Conservation (phyloP, 2,888 invertebrate species). For the Epinotia demarniana region DNA sequence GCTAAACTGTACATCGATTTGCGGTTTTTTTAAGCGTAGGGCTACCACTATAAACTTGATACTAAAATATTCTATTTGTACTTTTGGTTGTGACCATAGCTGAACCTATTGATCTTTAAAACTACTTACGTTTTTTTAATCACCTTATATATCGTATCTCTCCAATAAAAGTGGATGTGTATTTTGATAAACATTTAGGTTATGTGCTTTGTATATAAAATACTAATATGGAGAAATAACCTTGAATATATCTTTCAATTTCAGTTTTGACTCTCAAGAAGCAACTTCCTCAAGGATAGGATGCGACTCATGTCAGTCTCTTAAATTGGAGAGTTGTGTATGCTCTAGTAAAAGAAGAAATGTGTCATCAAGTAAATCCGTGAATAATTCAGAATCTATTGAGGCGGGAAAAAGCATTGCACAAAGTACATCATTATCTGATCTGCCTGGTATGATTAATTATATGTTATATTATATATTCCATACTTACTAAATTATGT, state of each 20-base stretch:
- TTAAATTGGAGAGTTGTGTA: constrained; percentile 58
- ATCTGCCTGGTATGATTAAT: constrained; percentile 70
- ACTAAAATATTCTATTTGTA: too few relatives aligned
- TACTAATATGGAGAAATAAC: neutral
- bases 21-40: too few relatives aligned
- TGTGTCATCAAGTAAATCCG: constrained; percentile 41
- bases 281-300: constrained; percentile 44
- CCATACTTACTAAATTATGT: neutral
- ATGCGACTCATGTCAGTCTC: constrained; percentile 64
- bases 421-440: constrained; percentile 73
- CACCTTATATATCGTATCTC: too few relatives aligned
- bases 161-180: too few relatives aligned
- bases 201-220: neutral
- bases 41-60: too few relatives aligned
- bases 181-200: too few relatives aligned
- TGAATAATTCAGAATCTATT: constrained; percentile 52
- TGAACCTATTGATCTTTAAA: too few relatives aligned
- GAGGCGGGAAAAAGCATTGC: constrained; percentile 59
- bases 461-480: neutral
- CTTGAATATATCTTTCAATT: constrained; percentile 44
- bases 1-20: too few relatives aligned
- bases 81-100: too few relatives aligned
- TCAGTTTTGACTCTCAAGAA: constrained; percentile 54
- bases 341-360: constrained; percentile 56
- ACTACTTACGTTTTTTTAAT: too few relatives aligned